Evolutionary conservation across 35 echinoderm and acorn worm species (phyloP).

Genomic region (Amphiura filiformis): DNA sequence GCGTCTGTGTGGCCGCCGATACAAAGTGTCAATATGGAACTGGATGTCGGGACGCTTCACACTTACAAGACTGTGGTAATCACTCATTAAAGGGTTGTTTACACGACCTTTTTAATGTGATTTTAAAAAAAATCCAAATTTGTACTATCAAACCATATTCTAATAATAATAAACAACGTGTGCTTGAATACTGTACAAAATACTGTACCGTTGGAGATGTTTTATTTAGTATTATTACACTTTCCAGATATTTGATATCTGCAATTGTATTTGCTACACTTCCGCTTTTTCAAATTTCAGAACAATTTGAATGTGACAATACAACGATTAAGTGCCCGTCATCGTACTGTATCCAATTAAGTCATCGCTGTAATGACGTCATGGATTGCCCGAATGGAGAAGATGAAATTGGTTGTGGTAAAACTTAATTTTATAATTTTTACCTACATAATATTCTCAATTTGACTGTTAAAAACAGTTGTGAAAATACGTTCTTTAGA

Average conservation of each 20-base stretch:
- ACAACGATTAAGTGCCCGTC: slow-evolving; percentile 51
- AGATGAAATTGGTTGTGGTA: slow-evolving; percentile 63
- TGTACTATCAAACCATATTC: no score
- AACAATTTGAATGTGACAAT: no score
- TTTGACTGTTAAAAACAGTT: background rate
- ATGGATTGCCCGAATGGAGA: slow-evolving; percentile 59
- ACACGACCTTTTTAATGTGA: no score
- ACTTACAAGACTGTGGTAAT: slow-evolving; percentile 46
- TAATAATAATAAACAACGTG: no score
- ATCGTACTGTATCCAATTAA: slow-evolving; percentile 67
- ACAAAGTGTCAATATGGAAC: slow-evolving; percentile 36
- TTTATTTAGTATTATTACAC: no score
- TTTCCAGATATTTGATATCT: no score
- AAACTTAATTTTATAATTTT: background rate
- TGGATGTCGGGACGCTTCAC: slow-evolving; percentile 55
- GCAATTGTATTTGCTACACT: no score
- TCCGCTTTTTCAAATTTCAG: no score
- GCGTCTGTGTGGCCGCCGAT: slow-evolving; percentile 9
- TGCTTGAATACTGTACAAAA: no score
- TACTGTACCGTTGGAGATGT: no score
- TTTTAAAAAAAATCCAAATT: no score
- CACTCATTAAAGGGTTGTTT: no score
- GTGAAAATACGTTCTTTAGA: background rate
- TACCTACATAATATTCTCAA: background rate
- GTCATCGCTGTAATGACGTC: slow-evolving; percentile 36